phyloP scores from a whole-genome alignment of 2,113 vertebrate genomes.

The Onychostruthus taczanowskii region DNA sequence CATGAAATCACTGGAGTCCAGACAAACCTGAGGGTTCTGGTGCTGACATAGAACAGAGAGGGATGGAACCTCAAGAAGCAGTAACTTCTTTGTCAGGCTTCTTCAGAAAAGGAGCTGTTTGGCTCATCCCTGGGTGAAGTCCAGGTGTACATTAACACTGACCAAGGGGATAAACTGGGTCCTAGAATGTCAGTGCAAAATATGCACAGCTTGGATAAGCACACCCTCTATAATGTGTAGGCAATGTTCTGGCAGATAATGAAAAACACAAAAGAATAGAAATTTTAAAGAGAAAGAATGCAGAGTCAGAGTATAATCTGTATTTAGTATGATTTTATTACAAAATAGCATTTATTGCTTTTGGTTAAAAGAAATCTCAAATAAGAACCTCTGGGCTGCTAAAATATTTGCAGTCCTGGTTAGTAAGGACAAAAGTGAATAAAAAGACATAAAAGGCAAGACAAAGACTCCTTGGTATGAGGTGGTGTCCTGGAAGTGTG shows the following conservation, averaged over 20 bases:
- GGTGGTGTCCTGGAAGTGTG: not conserved
- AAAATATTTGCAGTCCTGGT: not conserved
- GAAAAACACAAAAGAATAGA: not conserved
- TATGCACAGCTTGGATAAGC: not conserved
- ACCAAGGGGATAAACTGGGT: not conserved
- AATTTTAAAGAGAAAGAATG: not conserved
- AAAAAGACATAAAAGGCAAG: not conserved
- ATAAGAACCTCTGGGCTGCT: not conserved
- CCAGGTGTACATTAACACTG: not conserved
- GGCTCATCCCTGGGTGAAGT: not conserved
- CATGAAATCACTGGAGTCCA: not conserved
- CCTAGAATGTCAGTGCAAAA: not conserved
- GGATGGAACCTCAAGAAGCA: not conserved
- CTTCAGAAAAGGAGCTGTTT: not conserved
- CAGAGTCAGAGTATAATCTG: not conserved
- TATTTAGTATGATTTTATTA: not conserved
- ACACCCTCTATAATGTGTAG: not conserved
- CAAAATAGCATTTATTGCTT: not conserved
- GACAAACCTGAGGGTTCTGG: not conserved
- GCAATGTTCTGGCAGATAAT: not conserved
- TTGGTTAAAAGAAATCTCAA: not conserved
- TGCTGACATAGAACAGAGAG: not conserved
- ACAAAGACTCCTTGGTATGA: not conserved
- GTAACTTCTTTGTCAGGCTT: not conserved
- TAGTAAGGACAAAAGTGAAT: not conserved